Evolutionary conservation across 2,113 vertebrate genomes (phyloP), one percentile per base, ranked within the genome.

Genomic region (Platichthys flesus): DNA sequence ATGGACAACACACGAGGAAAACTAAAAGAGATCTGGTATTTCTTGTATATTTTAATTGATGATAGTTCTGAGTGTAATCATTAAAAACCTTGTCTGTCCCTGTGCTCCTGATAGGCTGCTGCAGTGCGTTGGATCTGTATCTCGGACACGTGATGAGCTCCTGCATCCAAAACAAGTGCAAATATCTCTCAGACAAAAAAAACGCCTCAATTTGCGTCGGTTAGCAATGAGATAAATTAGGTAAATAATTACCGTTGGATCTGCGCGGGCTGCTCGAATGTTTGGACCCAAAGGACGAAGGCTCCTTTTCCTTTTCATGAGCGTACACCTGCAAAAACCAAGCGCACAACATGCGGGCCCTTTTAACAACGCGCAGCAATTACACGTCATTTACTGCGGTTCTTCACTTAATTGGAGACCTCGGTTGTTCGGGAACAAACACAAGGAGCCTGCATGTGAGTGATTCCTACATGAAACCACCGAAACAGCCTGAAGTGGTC

Each of bases 61-160:
- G 20, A 54, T 20, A 49, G 15, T 2, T 18, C 47, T 49, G 12
- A 61, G 37, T 15, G 23, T 15, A 62, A 12, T 31, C 0, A 68
- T 60, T 57, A 90, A 85, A 78, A 92, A 93, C 95, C 93, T 76
- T 94, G 94, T 92, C 94, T 96, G 85, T 96, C 90, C 85, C 96
- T 97, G 85, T 94, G 96, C 90, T 96, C 96, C 91, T 95, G 95
- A 78, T 94, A 95, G 79, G 94, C 89, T 16, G 94, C 84, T 62
- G 93, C 90, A 85, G 86, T 94, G 90, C 95, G 95, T 82, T 95
- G 96, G 82, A 92, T 96, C 64, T 94, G 95, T 71, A 89, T 91
- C 74, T 97, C 96, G 93, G 94, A 92, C 82, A 88, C 90, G 85
- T 93, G 95, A 26, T 84, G 79, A 14, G 70, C 62, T 57, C 74